Base-by-base conservation (phyloP, 2,888 invertebrate species). In the Podabrus alpinus region DNA sequence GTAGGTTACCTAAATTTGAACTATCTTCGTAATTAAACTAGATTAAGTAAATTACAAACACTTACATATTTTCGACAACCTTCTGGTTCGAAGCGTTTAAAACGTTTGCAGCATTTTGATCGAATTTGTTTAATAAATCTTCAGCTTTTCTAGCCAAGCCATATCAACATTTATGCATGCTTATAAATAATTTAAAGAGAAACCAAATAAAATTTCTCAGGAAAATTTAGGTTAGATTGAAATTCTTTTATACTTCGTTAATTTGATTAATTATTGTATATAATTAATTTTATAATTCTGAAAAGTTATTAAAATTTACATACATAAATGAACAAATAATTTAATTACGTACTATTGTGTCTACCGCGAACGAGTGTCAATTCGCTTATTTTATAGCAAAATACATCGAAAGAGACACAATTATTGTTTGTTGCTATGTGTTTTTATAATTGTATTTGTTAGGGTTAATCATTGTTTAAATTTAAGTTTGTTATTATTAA, bases 61-160 rank as follows among this genome's bases (percentile, higher is more conserved):
- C 72, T 75, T 73, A 77, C 78, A 60, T 24, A 72, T 68, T 71
- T 62, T 72, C 75, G 3, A 45, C 15, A 59, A 24, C 17, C 24
- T 60, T 71, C 64, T 72, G 19, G 25, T 66, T 75, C 25, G 67
- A 25, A 72, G 85, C 86, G 74, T 83, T 85, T 78, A 92, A 87
- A 59, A 91, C 93, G 60, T 89, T 90, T 1, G 93, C 94, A 15
- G 94, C 93, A 84, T 92, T 92, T 85, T 93, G 90, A 84, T 94
- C 94, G 71, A 94, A 91, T 86, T 92, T 92, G 85, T 94, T 94
- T 25, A 94, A 86, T 73, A 94, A 88, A 83, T 91, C 90, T 85
- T 94, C 94, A 17, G 94, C 94, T 82, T 91, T 93, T 21, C 91
- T 67, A 94, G 86, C 94, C 94, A 94, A 77, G 93, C 92, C 93